These are phyloP conservation scores for Sminthopsis crassicaudata DNA, from an alignment of 2,113 vertebrate species.

Conservation along the genomic window DNA sequence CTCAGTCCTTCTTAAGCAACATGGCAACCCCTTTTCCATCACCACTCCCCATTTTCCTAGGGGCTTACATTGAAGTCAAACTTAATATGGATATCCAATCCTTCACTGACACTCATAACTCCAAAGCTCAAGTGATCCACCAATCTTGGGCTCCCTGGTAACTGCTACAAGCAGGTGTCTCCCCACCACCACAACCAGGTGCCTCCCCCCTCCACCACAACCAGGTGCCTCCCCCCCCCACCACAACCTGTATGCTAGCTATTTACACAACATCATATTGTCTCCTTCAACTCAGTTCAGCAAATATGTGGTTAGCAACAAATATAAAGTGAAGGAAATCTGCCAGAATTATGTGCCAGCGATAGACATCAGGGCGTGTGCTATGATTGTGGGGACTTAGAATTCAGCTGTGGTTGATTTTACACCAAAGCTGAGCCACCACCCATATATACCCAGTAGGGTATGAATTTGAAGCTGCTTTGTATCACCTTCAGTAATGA, in stretches of 20 bases:
- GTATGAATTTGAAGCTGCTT: neutral
- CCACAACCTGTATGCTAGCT: neutral
- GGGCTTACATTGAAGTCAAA: neutral
- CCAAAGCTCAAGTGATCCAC: neutral
- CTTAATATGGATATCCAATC: neutral
- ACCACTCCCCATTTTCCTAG: neutral
- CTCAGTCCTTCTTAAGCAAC: neutral
- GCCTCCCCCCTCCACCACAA: too few species aligned
- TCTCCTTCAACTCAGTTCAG: neutral
- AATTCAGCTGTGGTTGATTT: neutral
- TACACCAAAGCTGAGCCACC: neutral
- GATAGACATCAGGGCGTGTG: neutral
- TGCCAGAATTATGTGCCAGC: neutral
- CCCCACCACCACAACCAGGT: neutral
- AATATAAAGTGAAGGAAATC: neutral
- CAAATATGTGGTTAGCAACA: neutral
- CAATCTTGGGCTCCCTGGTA: neutral
- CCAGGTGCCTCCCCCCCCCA: rapidly evolving
- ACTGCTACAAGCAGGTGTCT: neutral
- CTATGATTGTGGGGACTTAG: neutral
- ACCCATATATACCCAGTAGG: neutral
- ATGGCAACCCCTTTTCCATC: neutral
- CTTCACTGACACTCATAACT: neutral
- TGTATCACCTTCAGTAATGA: neutral
- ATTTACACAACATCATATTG: neutral